Evolutionary conservation across 2,888 invertebrate genomes (phyloP), one percentile per base, ranked within the genome.

Genomic region (Drosophila hamatofila): DNA sequence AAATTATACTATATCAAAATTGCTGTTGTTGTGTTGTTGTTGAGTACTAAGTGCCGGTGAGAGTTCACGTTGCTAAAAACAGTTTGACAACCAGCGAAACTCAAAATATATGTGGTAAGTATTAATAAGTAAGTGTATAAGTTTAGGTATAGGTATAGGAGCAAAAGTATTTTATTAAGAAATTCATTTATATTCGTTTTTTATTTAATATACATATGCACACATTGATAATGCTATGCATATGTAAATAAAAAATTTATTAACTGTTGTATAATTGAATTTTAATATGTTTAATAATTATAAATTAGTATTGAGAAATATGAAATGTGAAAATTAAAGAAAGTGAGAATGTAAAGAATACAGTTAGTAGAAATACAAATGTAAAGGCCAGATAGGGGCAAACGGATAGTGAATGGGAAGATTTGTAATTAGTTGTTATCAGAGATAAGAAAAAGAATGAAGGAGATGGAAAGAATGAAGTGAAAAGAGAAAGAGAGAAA

Each of bases 11-110:
- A n/a, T 14, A n/a, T 27, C 12, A n/a, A 27, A 27, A 7, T 42
- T 18, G 2, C 49, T 39, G 30, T 25, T 42, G 16, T 16, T 48
- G n/a, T 23, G n/a, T 25, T 9, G n/a, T 30, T 41, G 52, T 66
- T 63, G 11, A 25, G 27, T 46, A 21, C 30, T 44, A 27, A 46
- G 25, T 37, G 37, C 27, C 48, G 35, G 58, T 55, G 56, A 60
- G 56, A 69, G 63, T 69, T 74, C 59, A 58, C 58, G 59, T 57
- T 74, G 61, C 65, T 44, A 55, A 60, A 63, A 68, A 63, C 64
- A 57, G 46, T 59, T 62, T 67, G 55, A 46, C 55, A 56, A 16
- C 1, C 16, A 23, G 35, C 35, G 51, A 30, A 72, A 12, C 39
- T 23, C 16, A 9, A 23, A 35, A 51, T 33, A 51, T 51, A 51